phyloP scores from a whole-genome alignment of 30 jellyfish, hydroid and myxozoan species.

The Pelagia noctiluca region DNA sequence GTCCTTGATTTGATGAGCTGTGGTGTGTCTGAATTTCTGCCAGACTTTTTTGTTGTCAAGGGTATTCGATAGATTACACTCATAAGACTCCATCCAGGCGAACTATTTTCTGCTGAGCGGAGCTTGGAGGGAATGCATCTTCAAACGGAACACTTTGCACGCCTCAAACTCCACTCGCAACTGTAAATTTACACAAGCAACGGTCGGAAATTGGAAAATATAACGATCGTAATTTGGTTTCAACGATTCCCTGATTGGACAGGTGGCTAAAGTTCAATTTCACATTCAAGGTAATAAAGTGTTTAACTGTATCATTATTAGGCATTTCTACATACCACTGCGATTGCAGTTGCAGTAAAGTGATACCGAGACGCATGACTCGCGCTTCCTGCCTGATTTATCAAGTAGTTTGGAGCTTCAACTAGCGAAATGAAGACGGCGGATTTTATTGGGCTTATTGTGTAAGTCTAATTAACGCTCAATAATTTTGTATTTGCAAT shows the following conservation, averaged over 20 bases:
- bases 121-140: conserved; percentile 25
- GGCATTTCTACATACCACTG: too few species aligned
- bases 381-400: too few species aligned
- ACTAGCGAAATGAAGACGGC: too few species aligned
- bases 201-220: conserved; percentile 29
- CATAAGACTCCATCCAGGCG: background rate
- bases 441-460: too few species aligned
- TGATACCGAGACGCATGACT: too few species aligned
- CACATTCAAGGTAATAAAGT: conserved; percentile 45
- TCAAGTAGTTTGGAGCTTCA: too few species aligned
- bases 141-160: conserved; percentile 47
- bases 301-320: conserved; percentile 52
- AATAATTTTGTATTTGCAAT: too few species aligned
- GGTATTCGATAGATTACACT: background rate
- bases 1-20: conserved; percentile 35
- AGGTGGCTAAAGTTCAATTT: conserved; percentile 60
- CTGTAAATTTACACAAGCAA: background rate
- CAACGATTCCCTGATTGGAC: conserved; percentile 54
- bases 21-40: background rate
- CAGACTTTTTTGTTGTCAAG: background rate
- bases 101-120: background rate
- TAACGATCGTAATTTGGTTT: conserved; percentile 47
- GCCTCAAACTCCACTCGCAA: conserved; percentile 9
- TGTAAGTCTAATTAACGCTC: too few species aligned
- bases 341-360: too few species aligned